Conservation (phyloP, 2,113 vertebrate species). For the Geothlypis trichas region DNA sequence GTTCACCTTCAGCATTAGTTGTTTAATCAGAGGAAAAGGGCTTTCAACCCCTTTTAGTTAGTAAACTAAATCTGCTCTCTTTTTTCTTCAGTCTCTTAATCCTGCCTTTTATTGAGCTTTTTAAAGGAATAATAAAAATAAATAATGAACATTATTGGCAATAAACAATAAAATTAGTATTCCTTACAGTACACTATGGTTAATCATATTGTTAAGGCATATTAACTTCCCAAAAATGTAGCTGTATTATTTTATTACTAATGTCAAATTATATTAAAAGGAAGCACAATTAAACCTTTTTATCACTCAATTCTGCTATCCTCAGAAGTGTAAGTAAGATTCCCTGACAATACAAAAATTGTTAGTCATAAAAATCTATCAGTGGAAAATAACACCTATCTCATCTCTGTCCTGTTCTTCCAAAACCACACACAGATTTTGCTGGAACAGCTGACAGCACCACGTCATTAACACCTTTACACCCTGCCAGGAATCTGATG, state of each 20-base stretch:
- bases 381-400: neutral
- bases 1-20: neutral
- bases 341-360: neutral
- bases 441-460: neutral
- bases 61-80: neutral
- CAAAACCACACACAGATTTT: conserved; percentile 7
- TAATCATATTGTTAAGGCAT: neutral
- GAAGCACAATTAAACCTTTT: neutral
- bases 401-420: neutral
- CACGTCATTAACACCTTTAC: neutral
- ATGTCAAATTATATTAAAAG: neutral
- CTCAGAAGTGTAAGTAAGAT: neutral
- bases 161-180: neutral
- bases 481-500: neutral
- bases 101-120: neutral
- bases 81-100: neutral
- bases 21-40: neutral
- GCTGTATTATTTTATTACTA: neutral
- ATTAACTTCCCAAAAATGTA: neutral
- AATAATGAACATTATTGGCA: neutral
- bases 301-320: neutral
- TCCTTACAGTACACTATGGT: neutral
- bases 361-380: neutral
- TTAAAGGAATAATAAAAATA: neutral
- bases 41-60: neutral